Evolutionary conservation across 2,113 vertebrate genomes (phyloP), one percentile per base, ranked within the genome.

Genomic region (Cricetomys ansorgei): DNA sequence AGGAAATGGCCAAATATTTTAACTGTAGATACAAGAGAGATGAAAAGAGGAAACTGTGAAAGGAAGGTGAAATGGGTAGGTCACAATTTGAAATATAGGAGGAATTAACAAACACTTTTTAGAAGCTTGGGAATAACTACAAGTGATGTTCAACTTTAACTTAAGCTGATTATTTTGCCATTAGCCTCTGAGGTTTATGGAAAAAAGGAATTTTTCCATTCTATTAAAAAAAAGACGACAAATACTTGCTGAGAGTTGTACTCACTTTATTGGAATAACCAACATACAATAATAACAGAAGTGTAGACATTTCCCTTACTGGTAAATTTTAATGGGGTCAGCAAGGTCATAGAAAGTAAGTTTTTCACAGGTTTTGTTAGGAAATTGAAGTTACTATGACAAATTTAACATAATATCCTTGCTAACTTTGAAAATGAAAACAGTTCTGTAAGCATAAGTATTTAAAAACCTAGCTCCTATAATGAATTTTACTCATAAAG

Each of bases 1-100:
- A 79, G 40, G 48, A 79, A 93, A 79, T 79, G 29, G 15, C 23
- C 45, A 67, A 53, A 79, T 93, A 57, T 88, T 93, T 94, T 80
- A 34, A 73, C 87, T 57, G 8, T 50, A 31, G 62, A 80, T 19
- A 53, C 15, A 93, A 88, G 29, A 29, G n/a, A 77, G 12, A 10
- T 67, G 8, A 92, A 27, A 64, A 87, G 29, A 87, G 87, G 31
- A 88, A 93, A 93, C 77, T 79, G 13, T 87, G n/a, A 79, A 81
- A 45, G 77, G 8, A 69, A 3, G 76, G 53, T 17, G 23, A 72
- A 72, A 80, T 59, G 29, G 23, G 48, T 69, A 69, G 37, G 29
- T 87, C 73, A 88, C 9, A 88, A 48, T 13, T 57, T 72, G 53
- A 80, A 79, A 34, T 94, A 7, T 80, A 72, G 25, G n/a, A 72